Evolutionary conservation across 2,888 invertebrate genomes (phyloP).

Genomic region (Dryocosmus kuriphilus): DNA sequence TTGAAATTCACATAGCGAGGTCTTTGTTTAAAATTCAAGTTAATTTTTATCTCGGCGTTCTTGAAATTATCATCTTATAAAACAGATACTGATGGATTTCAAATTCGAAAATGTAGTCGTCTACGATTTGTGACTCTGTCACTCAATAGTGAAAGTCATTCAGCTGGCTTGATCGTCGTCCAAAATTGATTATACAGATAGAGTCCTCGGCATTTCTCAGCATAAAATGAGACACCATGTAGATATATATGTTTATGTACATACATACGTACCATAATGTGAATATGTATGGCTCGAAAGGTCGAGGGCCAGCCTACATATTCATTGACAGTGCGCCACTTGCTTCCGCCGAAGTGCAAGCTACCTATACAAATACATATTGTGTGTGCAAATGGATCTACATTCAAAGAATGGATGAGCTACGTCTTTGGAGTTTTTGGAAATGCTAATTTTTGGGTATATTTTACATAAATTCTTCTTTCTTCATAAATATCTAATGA

Average conservation of each 20-base stretch:
- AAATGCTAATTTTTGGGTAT: neutral
- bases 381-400: neutral
- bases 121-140: neutral
- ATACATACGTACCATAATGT: slow-evolving; percentile 34
- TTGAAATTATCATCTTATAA: neutral
- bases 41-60: slow-evolving; percentile 7
- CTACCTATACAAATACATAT: neutral
- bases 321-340: slow-evolving; percentile 68
- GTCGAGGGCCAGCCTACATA: slow-evolving; percentile 72
- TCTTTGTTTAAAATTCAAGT: slow-evolving; percentile 24
- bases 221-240: slow-evolving; percentile 27
- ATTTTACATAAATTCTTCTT: neutral
- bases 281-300: slow-evolving; percentile 61
- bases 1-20: neutral
- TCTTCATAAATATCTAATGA: neutral
- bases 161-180: neutral
- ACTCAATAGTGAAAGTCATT: slow-evolving; percentile 37
- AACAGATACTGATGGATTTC: slow-evolving; percentile 11
- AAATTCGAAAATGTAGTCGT: slow-evolving; percentile 37
- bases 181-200: slow-evolving; percentile 21
- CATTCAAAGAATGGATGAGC: slow-evolving; percentile 3
- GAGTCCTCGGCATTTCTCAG: neutral
- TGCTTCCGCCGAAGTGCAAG: slow-evolving; percentile 61
- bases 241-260: slow-evolving; percentile 20
- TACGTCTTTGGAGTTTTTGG: neutral